These are phyloP conservation scores for Beris morrisii DNA, from an alignment of 2,888 invertebrate genomes.

Conservation along the genomic window DNA sequence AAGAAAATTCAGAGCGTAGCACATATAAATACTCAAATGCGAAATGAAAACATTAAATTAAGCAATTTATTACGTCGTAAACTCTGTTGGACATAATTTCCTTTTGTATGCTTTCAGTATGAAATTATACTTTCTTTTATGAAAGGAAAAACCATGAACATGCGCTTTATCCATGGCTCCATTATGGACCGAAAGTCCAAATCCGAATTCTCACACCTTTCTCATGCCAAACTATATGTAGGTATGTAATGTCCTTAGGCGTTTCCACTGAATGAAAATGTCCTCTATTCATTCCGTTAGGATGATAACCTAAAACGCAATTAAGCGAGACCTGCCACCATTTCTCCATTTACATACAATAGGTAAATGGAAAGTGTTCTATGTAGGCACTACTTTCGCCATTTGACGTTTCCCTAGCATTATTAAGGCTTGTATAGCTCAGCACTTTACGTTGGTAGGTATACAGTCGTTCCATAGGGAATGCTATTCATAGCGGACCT, in stretches of 20 bases:
- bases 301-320: slow-evolving; percentile 31
- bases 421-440: no score
- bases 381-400: slow-evolving; percentile 27
- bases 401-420: slow-evolving; percentile 6
- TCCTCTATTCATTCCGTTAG: slow-evolving; percentile 22
- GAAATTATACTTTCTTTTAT: no score
- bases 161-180: slow-evolving; percentile 13
- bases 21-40: no score
- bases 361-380: slow-evolving; percentile 19
- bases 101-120: no score
- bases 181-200: slow-evolving; percentile 20
- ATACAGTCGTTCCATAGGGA: not conserved
- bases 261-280: slow-evolving; percentile 26
- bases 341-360: slow-evolving; percentile 24
- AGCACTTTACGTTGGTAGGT: no score
- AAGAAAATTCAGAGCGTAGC: no score
- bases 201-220: slow-evolving; percentile 27
- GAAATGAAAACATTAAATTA: no score
- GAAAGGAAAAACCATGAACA: no score
- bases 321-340: slow-evolving; percentile 31
- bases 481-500: slow-evolving; percentile 13
- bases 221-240: slow-evolving; percentile 4
- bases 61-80: no score
- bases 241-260: slow-evolving; percentile 11
- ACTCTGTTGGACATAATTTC: no score